These are phyloP conservation scores for Sylvilagus bachmani DNA, from an alignment of 2,113 vertebrate species.

Conservation along the genomic window DNA sequence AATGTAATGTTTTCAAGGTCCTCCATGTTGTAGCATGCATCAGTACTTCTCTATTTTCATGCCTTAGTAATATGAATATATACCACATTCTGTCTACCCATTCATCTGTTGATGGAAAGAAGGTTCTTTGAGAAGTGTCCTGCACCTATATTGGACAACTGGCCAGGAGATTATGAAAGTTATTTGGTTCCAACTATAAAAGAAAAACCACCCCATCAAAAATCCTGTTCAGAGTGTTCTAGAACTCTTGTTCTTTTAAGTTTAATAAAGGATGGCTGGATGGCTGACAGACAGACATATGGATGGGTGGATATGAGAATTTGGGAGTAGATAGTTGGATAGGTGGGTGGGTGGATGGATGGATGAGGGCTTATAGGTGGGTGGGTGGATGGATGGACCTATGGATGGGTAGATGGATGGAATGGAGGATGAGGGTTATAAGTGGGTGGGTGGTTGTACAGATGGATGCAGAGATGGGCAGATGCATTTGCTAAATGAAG, in stretches of 20 bases:
- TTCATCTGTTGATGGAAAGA: background rate
- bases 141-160: background rate
- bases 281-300: background rate
- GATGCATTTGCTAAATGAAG: background rate
- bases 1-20: background rate
- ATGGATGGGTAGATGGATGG: background rate
- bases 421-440: background rate
- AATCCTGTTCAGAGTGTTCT: background rate
- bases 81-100: background rate
- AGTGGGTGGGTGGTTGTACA: background rate
- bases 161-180: background rate
- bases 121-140: background rate
- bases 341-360: background rate
- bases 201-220: background rate
- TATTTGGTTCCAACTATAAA: conserved; percentile 1
- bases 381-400: background rate
- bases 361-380: background rate
- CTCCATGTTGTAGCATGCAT: background rate
- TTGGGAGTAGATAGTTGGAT: background rate
- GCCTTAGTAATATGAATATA: background rate
- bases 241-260: conserved; percentile 13
- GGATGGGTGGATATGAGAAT: background rate
- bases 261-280: background rate
- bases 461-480: background rate
- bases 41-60: background rate